Evolutionary conservation across 92 coral and sea anemone species (phyloP).

Genomic region (Epizoanthus ramosus): DNA sequence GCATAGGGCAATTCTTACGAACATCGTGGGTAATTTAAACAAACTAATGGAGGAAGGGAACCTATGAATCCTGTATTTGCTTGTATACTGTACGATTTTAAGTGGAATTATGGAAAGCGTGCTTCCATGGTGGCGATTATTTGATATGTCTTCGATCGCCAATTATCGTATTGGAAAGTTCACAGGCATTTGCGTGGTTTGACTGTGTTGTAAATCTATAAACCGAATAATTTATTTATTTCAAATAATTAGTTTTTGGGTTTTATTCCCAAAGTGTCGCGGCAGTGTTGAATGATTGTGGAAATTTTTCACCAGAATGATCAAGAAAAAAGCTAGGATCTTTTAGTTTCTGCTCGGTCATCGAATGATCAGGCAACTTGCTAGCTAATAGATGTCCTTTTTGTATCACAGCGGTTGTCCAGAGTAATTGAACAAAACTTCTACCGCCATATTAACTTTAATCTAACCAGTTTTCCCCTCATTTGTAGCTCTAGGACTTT

Average conservation of each 20-base stretch:
- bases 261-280: conserved; percentile 14
- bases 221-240: conserved; percentile 35
- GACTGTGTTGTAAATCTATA: neutral
- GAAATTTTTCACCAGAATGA: neutral
- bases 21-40: conserved; percentile 86
- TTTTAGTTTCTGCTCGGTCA: neutral
- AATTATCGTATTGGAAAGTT: neutral
- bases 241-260: conserved; percentile 5
- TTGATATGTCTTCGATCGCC: conserved; percentile 1
- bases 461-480: neutral
- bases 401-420: conserved; percentile 42
- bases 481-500: neutral
- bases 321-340: neutral
- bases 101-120: conserved; percentile 8
- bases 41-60: conserved; percentile 95
- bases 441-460: neutral
- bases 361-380: conserved; percentile 13
- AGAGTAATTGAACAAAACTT: conserved; percentile 19
- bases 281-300: neutral
- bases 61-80: conserved; percentile 56
- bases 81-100: neutral
- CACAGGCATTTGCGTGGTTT: neutral
- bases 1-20: conserved; percentile 67
- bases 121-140: neutral
- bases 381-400: neutral